Conservation (phyloP, 2,888 invertebrate species). For the Aradus depressus region DNA sequence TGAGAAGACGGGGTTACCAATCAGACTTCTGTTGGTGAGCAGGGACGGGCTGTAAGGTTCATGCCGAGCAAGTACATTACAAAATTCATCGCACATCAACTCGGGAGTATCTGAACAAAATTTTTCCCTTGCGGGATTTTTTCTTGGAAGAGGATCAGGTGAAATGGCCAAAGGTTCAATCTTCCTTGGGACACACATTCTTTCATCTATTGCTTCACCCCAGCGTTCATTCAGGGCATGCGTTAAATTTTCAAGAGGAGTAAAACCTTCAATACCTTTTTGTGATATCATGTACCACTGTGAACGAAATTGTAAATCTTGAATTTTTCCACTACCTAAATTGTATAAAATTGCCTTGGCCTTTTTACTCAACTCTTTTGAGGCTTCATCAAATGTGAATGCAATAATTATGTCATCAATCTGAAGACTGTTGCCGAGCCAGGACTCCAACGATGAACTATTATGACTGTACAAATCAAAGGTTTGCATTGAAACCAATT, state of each 20-base stretch:
- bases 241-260: conserved; percentile 39
- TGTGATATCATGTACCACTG: conserved; percentile 45
- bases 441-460: conserved; percentile 34
- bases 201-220: conserved; percentile 36
- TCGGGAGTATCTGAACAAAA: conserved; percentile 36
- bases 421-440: conserved; percentile 33
- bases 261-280: conserved; percentile 42
- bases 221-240: conserved; percentile 33
- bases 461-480: conserved; percentile 43
- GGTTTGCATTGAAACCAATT: conserved; percentile 38
- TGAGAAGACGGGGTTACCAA: conserved; percentile 32
- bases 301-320: conserved; percentile 44
- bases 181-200: conserved; percentile 40
- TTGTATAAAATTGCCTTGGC: conserved; percentile 41
- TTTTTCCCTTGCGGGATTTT: conserved; percentile 37
- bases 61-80: conserved; percentile 26
- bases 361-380: conserved; percentile 41
- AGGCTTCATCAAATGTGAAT: conserved; percentile 45
- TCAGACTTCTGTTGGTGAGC: conserved; percentile 32
- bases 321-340: conserved; percentile 43
- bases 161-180: conserved; percentile 34
- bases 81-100: conserved; percentile 27
- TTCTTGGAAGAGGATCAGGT: conserved; percentile 36
- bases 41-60: conserved; percentile 31
- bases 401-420: conserved; percentile 42